A percentile compares a stretch with the other conserved stretches of the same genome.
These are phyloP conservation scores for Corythoichthys haematopterus DNA, from an alignment of 2,113 vertebrate species.

Conservation along the genomic window DNA sequence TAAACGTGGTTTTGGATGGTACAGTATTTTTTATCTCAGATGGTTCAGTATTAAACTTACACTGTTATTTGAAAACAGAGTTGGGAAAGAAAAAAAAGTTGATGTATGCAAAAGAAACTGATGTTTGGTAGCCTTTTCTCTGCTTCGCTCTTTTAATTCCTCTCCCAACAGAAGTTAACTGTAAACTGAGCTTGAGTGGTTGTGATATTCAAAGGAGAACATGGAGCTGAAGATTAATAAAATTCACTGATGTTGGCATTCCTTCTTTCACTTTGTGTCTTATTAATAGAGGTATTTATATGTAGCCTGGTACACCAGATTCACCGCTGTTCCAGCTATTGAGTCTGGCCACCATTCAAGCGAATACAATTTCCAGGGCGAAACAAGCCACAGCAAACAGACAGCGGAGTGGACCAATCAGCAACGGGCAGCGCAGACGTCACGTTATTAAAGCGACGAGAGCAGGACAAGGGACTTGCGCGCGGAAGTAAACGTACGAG, in stretches of 20 bases:
- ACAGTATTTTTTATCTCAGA: conserved; percentile 49
- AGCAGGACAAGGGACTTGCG: too few relatives aligned
- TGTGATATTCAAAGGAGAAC: conserved; percentile 58
- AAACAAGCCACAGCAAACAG: too few relatives aligned
- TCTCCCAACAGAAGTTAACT: conserved; percentile 60
- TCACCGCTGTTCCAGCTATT: too few relatives aligned
- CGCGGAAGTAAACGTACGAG: too few relatives aligned
- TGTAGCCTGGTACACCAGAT: too few relatives aligned
- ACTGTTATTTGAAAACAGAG: conserved; percentile 48
- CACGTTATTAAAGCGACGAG: too few relatives aligned
- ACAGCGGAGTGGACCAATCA: too few relatives aligned
- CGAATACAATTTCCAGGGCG: too few relatives aligned
- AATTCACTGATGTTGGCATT: conserved; percentile 73
- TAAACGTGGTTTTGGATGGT: conserved; percentile 28
- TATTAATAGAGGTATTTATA: conserved; percentile 3
- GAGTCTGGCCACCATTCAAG: too few relatives aligned
- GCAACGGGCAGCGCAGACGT: too few relatives aligned
- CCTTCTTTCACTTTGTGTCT: conserved; percentile 31
- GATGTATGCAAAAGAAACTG: conserved; percentile 63
- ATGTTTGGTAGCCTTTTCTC: conserved; percentile 57
- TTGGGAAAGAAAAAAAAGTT: conserved; percentile 48
- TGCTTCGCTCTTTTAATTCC: conserved; percentile 55
- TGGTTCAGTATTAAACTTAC: conserved; percentile 59
- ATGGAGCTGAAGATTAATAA: conserved; percentile 73
- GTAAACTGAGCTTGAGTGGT: conserved; percentile 59